These are phyloP conservation scores for Melanchra persicariae DNA, from an alignment of 2,888 invertebrate species.

Conservation along the genomic window DNA sequence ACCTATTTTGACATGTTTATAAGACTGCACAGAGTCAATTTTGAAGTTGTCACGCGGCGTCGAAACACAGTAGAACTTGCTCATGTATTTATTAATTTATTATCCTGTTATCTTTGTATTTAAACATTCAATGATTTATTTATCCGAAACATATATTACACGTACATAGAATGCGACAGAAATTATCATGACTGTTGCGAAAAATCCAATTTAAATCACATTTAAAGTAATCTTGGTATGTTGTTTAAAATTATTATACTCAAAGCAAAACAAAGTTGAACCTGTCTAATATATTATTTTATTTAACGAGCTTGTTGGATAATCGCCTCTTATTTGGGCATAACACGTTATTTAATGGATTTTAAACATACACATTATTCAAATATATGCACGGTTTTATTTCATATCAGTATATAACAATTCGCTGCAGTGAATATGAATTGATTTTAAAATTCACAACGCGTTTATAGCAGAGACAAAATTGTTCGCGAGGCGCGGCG, in stretches of 20 bases:
- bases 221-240: slow-evolving; percentile 36
- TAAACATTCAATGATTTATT: slow-evolving; percentile 12
- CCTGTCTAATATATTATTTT: slow-evolving; percentile 62
- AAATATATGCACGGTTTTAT: slow-evolving; percentile 68
- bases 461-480: slow-evolving; percentile 88
- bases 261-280: slow-evolving; percentile 48
- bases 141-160: slow-evolving; percentile 21
- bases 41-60: slow-evolving; percentile 24
- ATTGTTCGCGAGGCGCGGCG: slow-evolving; percentile 88
- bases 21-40: slow-evolving; percentile 26
- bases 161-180: slow-evolving; percentile 16
- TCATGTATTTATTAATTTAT: slow-evolving; percentile 11
- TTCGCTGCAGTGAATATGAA: slow-evolving; percentile 84
- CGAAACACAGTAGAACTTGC: slow-evolving; percentile 16
- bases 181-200: slow-evolving; percentile 39
- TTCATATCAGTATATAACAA: slow-evolving; percentile 76
- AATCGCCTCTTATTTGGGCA: slow-evolving; percentile 69
- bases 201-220: slow-evolving; percentile 34
- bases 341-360: slow-evolving; percentile 70
- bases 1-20: slow-evolving; percentile 54
- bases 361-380: slow-evolving; percentile 68
- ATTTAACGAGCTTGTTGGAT: slow-evolving; percentile 65
- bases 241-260: slow-evolving; percentile 46
- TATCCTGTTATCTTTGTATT: slow-evolving; percentile 18
- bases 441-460: slow-evolving; percentile 88